A percentile compares a stretch with the other conserved stretches of the same genome.
Evolutionary conservation across 2,888 invertebrate species (phyloP).

Genomic region (Heliconius cydno): DNA sequence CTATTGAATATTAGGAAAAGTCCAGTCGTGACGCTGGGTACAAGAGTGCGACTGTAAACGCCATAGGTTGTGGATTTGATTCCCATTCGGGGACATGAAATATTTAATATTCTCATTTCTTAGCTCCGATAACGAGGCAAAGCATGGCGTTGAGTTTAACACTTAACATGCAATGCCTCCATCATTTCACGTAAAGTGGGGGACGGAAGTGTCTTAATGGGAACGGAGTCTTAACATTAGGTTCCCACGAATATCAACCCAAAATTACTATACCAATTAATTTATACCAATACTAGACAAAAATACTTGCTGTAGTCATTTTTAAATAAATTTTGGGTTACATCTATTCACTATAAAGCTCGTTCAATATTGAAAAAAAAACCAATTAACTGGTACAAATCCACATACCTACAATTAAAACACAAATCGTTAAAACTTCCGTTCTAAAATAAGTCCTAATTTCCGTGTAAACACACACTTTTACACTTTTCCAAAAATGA

Average conservation of each 20-base stretch:
- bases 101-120: slow-evolving; percentile 1
- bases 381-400: neutral
- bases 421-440: neutral
- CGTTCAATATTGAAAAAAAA: neutral
- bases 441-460: neutral
- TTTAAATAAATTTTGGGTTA: too few relatives aligned
- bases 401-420: neutral
- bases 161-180: neutral
- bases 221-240: neutral
- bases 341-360: too few relatives aligned
- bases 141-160: neutral
- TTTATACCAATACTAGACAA: fast-evolving
- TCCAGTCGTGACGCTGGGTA: too few relatives aligned
- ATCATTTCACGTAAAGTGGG: neutral
- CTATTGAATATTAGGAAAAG: too few relatives aligned
- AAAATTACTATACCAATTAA: too few relatives aligned
- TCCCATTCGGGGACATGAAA: neutral
- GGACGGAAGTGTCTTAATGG: neutral
- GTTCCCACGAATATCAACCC: neutral
- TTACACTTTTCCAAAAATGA: slow-evolving; percentile 23
- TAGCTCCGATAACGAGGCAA: neutral
- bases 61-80: neutral
- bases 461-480: slow-evolving; percentile 2
- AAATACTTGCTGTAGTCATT: too few relatives aligned
- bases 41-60: neutral